These are phyloP conservation scores for Hydrozoanthus tunicans DNA, from an alignment of 64 coral and sea anemone species.

Conservation along the genomic window DNA sequence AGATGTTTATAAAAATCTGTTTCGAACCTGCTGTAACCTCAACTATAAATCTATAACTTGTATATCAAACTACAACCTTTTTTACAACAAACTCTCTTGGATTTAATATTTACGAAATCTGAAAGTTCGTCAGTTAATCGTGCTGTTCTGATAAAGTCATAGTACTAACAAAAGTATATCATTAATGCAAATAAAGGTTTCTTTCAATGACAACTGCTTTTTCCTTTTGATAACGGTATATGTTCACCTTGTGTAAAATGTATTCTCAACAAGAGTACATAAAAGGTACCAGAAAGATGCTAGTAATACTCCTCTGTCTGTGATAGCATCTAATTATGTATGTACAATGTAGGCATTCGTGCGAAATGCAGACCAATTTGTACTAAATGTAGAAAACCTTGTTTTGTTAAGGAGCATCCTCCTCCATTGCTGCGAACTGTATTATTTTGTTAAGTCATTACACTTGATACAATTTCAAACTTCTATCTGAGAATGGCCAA, in stretches of 20 bases:
- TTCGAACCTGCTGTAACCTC: background rate
- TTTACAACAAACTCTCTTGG: background rate
- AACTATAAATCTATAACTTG: background rate
- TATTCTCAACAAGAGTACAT: slow-evolving; percentile 14
- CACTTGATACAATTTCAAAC: background rate
- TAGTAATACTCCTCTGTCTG: slow-evolving; percentile 1
- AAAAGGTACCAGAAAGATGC: slow-evolving; percentile 1
- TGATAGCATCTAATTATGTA: slow-evolving; percentile 10
- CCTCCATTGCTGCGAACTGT: background rate
- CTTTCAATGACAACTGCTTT: slow-evolving; percentile 16
- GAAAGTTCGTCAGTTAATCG: background rate
- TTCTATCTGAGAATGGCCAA: background rate
- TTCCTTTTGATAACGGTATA: slow-evolving; percentile 10
- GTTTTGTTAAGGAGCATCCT: background rate
- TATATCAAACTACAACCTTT: background rate
- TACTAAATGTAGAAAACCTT: slow-evolving; percentile 8
- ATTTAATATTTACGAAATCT: background rate
- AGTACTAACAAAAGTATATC: background rate
- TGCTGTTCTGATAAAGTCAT: background rate
- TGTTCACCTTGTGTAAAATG: background rate
- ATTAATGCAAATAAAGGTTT: slow-evolving; percentile 12
- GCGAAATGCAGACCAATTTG: background rate
- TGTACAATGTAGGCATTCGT: background rate
- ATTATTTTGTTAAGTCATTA: background rate
- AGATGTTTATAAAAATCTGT: background rate